phyloP scores from a whole-genome alignment of 2,113 vertebrate species.

The Columbina picui region DNA sequence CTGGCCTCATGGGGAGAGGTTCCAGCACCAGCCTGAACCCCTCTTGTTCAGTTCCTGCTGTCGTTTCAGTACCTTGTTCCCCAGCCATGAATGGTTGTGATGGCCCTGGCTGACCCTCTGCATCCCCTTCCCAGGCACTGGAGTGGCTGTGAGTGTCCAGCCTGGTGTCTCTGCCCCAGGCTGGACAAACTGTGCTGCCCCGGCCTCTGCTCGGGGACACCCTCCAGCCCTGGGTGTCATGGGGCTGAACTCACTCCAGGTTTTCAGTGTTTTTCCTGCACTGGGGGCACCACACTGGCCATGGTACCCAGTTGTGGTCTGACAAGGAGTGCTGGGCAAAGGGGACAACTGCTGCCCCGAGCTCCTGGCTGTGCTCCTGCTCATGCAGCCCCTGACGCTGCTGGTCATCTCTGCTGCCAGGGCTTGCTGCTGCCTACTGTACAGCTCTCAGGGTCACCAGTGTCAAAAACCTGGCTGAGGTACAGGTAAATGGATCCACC shows the following conservation, averaged over 20 bases:
- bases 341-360: background rate
- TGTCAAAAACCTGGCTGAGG: background rate
- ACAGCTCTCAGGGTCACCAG: background rate
- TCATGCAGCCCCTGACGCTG: background rate
- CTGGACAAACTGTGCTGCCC: background rate
- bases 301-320: rapidly evolving
- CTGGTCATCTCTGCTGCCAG: rapidly evolving
- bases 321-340: background rate
- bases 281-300: background rate
- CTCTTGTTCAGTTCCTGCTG: rapidly evolving
- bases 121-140: background rate
- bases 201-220: background rate
- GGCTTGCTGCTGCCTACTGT: background rate
- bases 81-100: rapidly evolving
- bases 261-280: background rate
- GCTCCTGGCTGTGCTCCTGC: background rate
- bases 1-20: too few species aligned
- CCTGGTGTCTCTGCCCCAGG: background rate
- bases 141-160: background rate
- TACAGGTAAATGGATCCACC: background rate
- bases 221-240: rapidly evolving
- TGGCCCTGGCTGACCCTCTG: too few species aligned
- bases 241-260: too few species aligned
- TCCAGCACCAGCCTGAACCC: background rate
- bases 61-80: too few species aligned